phyloP scores from a whole-genome alignment of 2,888 invertebrate genomes.

The Timandra comae region DNA sequence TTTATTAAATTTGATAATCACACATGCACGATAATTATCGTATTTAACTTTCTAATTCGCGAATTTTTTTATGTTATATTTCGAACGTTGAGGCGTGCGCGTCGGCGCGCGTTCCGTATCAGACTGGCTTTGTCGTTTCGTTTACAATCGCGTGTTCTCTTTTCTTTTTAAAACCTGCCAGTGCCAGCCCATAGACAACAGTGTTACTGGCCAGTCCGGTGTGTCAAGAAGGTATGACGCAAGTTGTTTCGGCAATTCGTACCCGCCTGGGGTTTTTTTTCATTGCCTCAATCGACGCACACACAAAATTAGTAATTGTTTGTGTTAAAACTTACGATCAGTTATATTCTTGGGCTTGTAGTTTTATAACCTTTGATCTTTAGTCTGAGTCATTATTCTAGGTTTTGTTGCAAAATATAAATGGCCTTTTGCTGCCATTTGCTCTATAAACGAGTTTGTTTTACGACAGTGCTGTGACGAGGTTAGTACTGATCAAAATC shows the following conservation, averaged over 20 bases:
- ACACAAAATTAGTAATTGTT: slow-evolving; percentile 4
- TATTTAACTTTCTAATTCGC: slow-evolving; percentile 56
- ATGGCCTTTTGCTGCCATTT: too few relatives aligned
- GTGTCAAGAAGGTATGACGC: slow-evolving; percentile 59
- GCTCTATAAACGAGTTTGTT: too few relatives aligned
- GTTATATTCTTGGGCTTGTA: too few relatives aligned
- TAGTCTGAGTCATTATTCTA: too few relatives aligned
- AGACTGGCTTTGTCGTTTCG: slow-evolving; percentile 43
- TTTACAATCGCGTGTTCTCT: slow-evolving; percentile 38
- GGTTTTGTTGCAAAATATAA: too few relatives aligned
- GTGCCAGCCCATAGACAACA: slow-evolving; percentile 17
- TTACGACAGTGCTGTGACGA: too few relatives aligned
- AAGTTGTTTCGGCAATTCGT: slow-evolving; percentile 63
- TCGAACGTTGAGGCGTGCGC: slow-evolving; percentile 38
- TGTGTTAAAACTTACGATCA: too few relatives aligned
- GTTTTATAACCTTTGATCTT: too few relatives aligned
- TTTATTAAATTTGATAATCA: slow-evolving; percentile 28
- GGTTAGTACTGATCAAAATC: too few relatives aligned
- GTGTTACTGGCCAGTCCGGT: slow-evolving; percentile 45
- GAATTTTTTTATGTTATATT: slow-evolving; percentile 42
- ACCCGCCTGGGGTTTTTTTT: slow-evolving; percentile 42
- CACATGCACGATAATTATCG: slow-evolving; percentile 37
- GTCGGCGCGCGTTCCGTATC: slow-evolving; percentile 45
- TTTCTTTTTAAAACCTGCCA: slow-evolving; percentile 42
- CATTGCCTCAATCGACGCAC: slow-evolving; percentile 44